Evolutionary conservation across 1,140 invertebrate genomes (phyloP).

Genomic region (Stratiolaelaps scimitus): DNA sequence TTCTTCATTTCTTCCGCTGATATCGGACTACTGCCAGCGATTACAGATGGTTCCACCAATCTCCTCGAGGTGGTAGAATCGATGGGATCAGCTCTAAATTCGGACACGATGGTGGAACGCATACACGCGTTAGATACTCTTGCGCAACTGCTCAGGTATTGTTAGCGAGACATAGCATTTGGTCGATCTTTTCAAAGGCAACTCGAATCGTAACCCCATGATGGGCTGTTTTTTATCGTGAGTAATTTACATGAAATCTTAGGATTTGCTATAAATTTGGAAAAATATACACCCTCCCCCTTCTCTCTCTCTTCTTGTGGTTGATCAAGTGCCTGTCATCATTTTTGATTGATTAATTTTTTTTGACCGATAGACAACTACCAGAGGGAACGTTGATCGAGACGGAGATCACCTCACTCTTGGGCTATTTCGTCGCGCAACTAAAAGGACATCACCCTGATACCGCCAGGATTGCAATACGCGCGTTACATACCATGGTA

Average conservation of each 20-base stretch:
- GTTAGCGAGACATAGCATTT: no score
- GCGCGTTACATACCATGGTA: constrained; percentile 1
- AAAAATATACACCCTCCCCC: no score
- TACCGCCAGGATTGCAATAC: neutral
- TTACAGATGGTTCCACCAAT: neutral
- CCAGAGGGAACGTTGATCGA: neutral
- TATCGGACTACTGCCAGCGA: neutral
- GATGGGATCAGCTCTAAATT: constrained; percentile 12
- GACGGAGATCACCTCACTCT: neutral
- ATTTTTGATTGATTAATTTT: no score
- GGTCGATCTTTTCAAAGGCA: no score
- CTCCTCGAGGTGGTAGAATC: constrained; percentile 5
- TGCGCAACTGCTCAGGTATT: neutral
- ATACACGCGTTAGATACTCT: constrained; percentile 13
- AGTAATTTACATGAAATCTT: no score
- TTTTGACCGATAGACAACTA: neutral
- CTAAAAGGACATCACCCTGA: constrained; percentile 22
- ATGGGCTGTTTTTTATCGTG: no score
- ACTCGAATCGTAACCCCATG: no score
- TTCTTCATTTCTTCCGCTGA: neutral
- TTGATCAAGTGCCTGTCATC: no score
- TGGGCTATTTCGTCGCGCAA: constrained; percentile 7
- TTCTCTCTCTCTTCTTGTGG: no score
- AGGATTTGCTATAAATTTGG: no score
- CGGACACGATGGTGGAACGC: neutral